phyloP scores from a whole-genome alignment of 2,888 invertebrate species.

The Ommatoiulus sabulosus region DNA sequence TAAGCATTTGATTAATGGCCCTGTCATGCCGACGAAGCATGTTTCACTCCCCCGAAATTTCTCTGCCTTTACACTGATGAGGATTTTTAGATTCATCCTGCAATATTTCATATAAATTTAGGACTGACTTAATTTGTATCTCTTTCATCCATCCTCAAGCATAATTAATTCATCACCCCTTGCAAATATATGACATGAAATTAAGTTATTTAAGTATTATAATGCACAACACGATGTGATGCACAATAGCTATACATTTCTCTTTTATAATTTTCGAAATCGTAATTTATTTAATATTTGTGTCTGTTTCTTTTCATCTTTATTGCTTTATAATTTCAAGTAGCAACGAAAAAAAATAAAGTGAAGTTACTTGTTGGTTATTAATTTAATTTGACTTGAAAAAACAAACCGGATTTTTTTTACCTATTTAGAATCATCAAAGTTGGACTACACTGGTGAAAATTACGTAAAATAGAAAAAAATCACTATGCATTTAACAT shows the following conservation, averaged over 20 bases:
- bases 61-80: background rate
- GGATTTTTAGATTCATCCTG: too few relatives aligned
- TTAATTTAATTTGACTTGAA: background rate
- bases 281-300: too few relatives aligned
- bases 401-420: background rate
- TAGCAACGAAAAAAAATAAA: background rate
- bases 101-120: background rate
- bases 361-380: background rate
- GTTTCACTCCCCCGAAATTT: background rate
- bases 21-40: background rate
- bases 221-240: too few relatives aligned
- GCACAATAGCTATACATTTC: too few relatives aligned
- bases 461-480: too few relatives aligned
- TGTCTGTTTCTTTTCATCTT: background rate
- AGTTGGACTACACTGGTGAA: too few relatives aligned
- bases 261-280: too few relatives aligned
- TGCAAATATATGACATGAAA: too few relatives aligned
- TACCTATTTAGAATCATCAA: background rate
- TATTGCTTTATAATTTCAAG: background rate
- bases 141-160: too few relatives aligned
- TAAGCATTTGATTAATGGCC: background rate
- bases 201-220: too few relatives aligned
- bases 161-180: too few relatives aligned
- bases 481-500: too few relatives aligned
- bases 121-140: background rate